Evolutionary conservation across 2,888 invertebrate species (phyloP).

Genomic region (Neoitamus cyanurus): DNA sequence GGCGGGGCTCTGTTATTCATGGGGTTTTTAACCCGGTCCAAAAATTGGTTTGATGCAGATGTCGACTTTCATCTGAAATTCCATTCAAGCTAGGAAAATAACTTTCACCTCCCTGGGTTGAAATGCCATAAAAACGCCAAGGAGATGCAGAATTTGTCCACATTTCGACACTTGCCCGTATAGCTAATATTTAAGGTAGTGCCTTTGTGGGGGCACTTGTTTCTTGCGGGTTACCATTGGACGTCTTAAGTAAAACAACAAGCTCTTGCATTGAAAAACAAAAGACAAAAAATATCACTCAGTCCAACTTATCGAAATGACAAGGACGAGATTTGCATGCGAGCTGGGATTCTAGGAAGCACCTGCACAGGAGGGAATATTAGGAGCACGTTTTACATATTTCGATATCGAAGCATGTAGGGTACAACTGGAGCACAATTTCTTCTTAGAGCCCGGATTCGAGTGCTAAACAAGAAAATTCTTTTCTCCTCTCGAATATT

Average conservation of each 20-base stretch:
- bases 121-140: not conserved
- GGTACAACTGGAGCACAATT: not conserved
- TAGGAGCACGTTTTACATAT: not conserved
- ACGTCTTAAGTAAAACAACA: not conserved
- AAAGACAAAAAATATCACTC: not conserved
- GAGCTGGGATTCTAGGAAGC: not conserved
- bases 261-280: not conserved
- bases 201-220: not conserved
- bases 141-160: not conserved
- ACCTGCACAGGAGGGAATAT: not conserved
- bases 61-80: not conserved
- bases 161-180: not conserved
- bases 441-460: not conserved
- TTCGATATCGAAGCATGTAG: not conserved
- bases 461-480: not conserved
- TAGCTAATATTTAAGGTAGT: not conserved
- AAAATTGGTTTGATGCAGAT: not conserved
- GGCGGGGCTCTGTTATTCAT: not conserved
- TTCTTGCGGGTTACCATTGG: not conserved
- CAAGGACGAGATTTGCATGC: not conserved
- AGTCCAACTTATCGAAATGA: not conserved
- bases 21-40: not conserved
- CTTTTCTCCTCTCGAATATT: not conserved
- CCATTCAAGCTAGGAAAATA: not conserved
- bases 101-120: not conserved